Evolutionary conservation across 2,113 vertebrate species (phyloP).

Genomic region (Bubo scandiacus): DNA sequence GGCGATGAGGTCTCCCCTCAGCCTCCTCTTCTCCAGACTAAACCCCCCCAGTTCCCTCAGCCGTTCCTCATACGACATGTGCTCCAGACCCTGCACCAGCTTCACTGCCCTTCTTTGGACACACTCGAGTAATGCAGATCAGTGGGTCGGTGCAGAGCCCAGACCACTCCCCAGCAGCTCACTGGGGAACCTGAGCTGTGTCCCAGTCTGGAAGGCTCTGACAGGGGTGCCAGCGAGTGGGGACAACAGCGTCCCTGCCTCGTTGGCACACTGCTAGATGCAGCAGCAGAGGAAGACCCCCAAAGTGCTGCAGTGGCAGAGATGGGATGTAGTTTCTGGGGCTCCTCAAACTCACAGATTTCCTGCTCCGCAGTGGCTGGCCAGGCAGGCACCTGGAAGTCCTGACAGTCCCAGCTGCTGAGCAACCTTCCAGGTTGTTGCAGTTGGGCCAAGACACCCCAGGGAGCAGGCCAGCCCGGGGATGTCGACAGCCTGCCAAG

Average conservation of each 20-base stretch:
- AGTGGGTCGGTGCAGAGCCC: background rate
- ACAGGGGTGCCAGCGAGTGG: fast-evolving
- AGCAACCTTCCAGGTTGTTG: background rate
- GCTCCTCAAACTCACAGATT: background rate
- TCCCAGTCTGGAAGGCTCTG: background rate
- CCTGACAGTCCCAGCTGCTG: background rate
- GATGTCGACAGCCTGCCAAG: background rate
- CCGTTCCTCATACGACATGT: too few relatives aligned
- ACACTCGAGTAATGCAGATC: background rate
- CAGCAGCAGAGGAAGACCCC: background rate
- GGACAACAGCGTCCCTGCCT: background rate
- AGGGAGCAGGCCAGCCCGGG: background rate
- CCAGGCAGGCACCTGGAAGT: background rate
- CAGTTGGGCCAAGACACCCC: background rate
- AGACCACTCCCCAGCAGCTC: background rate
- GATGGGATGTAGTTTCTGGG: background rate
- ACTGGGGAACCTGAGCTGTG: fast-evolving
- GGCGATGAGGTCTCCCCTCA: too few relatives aligned
- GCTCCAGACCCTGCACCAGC: too few relatives aligned
- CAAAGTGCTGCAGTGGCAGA: background rate
- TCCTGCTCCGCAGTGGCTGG: fast-evolving
- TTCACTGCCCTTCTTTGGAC: too few relatives aligned
- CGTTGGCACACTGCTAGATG: fast-evolving
- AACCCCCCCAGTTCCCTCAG: too few relatives aligned
- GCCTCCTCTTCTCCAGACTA: too few relatives aligned